These are phyloP conservation scores for Euglossa dilemma DNA, from an alignment of 1,140 invertebrate species.

Conservation along the genomic window DNA sequence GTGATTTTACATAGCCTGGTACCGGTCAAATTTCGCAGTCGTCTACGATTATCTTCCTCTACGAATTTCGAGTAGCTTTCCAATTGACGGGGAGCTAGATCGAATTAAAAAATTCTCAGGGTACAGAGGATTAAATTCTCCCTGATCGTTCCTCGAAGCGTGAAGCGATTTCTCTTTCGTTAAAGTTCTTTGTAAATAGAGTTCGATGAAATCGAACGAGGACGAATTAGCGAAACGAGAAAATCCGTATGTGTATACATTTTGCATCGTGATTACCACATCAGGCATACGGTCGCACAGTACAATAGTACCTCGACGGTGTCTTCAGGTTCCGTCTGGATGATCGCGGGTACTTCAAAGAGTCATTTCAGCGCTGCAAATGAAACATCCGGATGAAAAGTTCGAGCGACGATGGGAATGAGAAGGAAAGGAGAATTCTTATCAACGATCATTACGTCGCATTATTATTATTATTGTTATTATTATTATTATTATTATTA, in stretches of 20 bases:
- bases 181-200: no score
- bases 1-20: no score
- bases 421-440: neutral
- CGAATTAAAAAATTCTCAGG: no score
- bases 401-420: no score
- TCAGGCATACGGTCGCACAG: conserved; percentile 15
- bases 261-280: conserved; percentile 44
- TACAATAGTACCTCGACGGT: conserved; percentile 11
- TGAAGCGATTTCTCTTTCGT: neutral
- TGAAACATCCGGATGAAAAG: neutral
- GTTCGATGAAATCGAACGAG: no score
- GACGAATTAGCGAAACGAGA: neutral
- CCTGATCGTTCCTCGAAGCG: neutral
- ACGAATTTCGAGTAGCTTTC: no score
- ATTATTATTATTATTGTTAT: neutral
- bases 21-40: no score
- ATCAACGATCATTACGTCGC: neutral
- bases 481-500: neutral
- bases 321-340: conserved; percentile 22
- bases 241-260: neutral
- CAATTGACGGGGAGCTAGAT: no score
- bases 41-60: no score
- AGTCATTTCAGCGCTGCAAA: conserved; percentile 32
- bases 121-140: neutral
- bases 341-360: conserved; percentile 45